A percentile compares a stretch with the other conserved stretches of the same genome.
These are phyloP conservation scores for Enteromius mattozi DNA, from an alignment of 2,797 vertebrate species.

Conservation along the genomic window DNA sequence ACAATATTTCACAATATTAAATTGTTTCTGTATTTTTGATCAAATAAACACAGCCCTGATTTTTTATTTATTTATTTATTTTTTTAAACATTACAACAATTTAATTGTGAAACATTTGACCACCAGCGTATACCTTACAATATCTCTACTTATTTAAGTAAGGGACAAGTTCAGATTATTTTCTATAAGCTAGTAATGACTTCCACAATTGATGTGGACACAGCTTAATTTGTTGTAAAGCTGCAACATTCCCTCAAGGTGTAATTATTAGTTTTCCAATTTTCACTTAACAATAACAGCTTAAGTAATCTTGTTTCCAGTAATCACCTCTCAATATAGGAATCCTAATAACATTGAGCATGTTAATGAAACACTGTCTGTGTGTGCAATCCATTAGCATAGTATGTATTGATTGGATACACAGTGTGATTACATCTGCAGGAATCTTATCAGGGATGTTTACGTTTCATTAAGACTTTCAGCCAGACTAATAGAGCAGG, in stretches of 20 bases:
- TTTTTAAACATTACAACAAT: background rate
- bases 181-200: background rate
- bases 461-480: constrained; percentile 56
- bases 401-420: constrained; percentile 50
- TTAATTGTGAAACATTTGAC: background rate
- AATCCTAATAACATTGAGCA: constrained; percentile 42
- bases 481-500: constrained; percentile 18
- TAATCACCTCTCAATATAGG: constrained; percentile 37
- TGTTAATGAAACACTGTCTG: constrained; percentile 52
- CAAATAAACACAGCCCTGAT: background rate
- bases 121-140: background rate
- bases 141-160: background rate
- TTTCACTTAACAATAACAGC: constrained; percentile 26
- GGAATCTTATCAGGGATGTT: constrained; percentile 50
- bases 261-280: constrained; percentile 27
- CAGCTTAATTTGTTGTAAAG: background rate
- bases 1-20: no score
- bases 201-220: background rate
- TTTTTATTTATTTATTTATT: no score
- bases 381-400: constrained; percentile 54
- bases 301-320: constrained; percentile 40
- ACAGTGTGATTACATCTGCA: constrained; percentile 52
- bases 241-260: background rate
- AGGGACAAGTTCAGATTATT: background rate
- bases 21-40: background rate